These are phyloP conservation scores for Cheumatopsyche charites DNA, from an alignment of 1,140 invertebrate species.

Conservation along the genomic window DNA sequence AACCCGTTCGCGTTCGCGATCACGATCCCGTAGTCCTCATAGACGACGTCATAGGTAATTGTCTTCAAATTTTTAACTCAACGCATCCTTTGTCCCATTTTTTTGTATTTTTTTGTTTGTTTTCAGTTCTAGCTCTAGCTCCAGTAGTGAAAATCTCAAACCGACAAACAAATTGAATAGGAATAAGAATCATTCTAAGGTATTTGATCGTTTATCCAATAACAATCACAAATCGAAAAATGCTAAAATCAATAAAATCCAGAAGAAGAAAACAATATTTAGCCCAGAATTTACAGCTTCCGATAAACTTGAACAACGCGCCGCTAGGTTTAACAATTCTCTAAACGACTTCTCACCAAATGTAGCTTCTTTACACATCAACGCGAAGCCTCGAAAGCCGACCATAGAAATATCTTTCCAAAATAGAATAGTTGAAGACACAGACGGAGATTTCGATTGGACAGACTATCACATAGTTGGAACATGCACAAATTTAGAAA, in stretches of 20 bases:
- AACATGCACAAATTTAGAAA: conserved; percentile 90
- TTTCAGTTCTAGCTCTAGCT: conserved; percentile 58
- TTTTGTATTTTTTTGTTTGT: conserved; percentile 42
- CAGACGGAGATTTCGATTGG: conserved; percentile 75
- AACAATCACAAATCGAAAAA: conserved; percentile 59
- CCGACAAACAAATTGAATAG: conserved; percentile 53
- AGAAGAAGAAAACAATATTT: conserved; percentile 67
- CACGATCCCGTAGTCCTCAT: conserved; percentile 57
- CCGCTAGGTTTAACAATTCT: conserved; percentile 75
- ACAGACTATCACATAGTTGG: conserved; percentile 89
- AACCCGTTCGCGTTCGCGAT: conserved; percentile 56
- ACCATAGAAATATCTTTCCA: conserved; percentile 51
- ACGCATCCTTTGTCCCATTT: no score
- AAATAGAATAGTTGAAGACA: conserved; percentile 63
- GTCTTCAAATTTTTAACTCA: conserved; percentile 10
- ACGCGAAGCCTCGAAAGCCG: conserved; percentile 53
- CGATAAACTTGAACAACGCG: conserved; percentile 81
- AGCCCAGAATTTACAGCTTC: conserved; percentile 73
- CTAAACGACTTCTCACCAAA: conserved; percentile 49
- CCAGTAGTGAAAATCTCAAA: conserved; percentile 55
- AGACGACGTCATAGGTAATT: conserved; percentile 50
- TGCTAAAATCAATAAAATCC: conserved; percentile 59
- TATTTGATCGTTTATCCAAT: conserved; percentile 57
- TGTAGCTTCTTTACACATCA: conserved; percentile 56
- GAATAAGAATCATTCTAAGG: conserved; percentile 54